These are phyloP conservation scores for Eublepharis macularius DNA, from an alignment of 2,113 vertebrate species.

Conservation along the genomic window DNA sequence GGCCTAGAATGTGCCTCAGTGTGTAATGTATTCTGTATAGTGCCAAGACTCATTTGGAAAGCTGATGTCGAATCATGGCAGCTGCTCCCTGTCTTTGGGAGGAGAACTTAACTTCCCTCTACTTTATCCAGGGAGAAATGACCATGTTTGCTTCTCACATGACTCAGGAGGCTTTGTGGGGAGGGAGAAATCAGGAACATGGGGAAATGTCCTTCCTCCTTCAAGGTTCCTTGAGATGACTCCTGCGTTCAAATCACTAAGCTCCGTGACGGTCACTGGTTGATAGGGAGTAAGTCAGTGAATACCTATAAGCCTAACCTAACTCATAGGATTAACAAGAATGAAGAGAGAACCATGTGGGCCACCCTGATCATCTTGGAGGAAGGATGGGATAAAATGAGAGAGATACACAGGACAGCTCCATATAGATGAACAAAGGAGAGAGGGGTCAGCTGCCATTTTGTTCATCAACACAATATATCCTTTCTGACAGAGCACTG, in stretches of 20 bases:
- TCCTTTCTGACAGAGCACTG: no score
- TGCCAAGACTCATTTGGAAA: constrained; percentile 19
- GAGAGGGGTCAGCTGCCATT: no score
- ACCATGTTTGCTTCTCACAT: not conserved
- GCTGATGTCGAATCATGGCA: constrained; percentile 12
- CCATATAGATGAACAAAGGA: no score
- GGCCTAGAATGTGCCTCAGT: constrained; percentile 16
- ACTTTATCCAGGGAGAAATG: not conserved
- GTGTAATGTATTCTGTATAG: not conserved
- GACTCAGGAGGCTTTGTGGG: not conserved
- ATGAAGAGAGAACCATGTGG: no score
- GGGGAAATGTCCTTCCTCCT: not conserved
- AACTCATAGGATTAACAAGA: not conserved
- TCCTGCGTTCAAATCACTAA: no score
- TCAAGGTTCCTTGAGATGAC: not conserved
- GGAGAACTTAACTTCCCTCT: not conserved
- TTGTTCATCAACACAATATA: no score
- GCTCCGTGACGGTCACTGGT: no score
- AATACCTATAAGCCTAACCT: not conserved
- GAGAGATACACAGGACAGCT: no score
- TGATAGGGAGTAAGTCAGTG: no score
- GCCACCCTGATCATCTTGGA: no score
- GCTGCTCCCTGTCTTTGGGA: not conserved
- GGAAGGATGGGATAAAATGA: no score
- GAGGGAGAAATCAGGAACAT: no score